Evolutionary conservation across 2,888 invertebrate genomes (phyloP), one percentile per base, ranked within the genome.

Genomic region (Lobophora halterata): DNA sequence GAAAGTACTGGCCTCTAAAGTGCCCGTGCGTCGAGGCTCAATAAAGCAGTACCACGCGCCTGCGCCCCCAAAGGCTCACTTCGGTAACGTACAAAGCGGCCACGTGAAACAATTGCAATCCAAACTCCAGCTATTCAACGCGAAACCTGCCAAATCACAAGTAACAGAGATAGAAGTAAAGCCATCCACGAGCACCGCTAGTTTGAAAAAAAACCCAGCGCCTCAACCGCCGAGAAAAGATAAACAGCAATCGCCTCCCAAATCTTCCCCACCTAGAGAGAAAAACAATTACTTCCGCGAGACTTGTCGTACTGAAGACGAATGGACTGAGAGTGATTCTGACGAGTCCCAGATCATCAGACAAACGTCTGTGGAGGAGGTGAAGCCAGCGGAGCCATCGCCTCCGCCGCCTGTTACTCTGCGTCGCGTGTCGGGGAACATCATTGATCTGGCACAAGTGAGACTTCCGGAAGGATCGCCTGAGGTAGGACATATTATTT

Each of bases 291-390:
- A 82, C 55, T 88, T 88, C 60, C 85, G 88, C 7, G 91, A 91
- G 66, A 90, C 91, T 1, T 91, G 91, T 59, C 89, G 90, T 30
- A 91, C 91, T 10, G 91, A 91, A 63, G 91, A 91, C 42, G 91
- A 90, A 58, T 90, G 90, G 77, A 89, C 88, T 0, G 88, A 85
- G 11, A 86, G 86, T 45, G 85, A 85, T 38, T 69, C 77, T n/a
- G 85, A 83, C 27, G 74, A 70, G 39, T 34, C 56, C 34, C 65
- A 60, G 20, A 46, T 55, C 3, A 36, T 49, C 18, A 62, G 58
- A 30, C 44, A 61, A 9, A 53, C 25, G 20, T 59, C 58, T 20
- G 74, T 72, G 18, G 65, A 71, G 19, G 54, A 58, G n/a, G 46
- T 54, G 26, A 46, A 55, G 23, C 64, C 48, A 1, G 9, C 62